Base-by-base conservation (phyloP, 2,888 invertebrate genomes). In the Troides helena region DNA sequence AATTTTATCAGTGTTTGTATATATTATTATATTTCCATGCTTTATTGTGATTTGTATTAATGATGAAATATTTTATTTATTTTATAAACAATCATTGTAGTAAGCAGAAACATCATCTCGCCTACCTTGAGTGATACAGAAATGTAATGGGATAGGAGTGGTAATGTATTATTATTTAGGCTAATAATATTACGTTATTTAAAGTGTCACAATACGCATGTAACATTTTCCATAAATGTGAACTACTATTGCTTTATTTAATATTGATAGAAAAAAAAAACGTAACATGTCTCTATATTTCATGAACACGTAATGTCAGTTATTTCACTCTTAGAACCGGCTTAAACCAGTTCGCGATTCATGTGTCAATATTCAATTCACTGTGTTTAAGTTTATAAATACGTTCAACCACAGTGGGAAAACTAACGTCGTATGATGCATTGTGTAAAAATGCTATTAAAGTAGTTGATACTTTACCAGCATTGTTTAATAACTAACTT, bases 381-480 rank as follows among this genome's bases (percentile, higher is more conserved):
- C 66, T 61, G 69, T 69, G 68, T 73, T 76, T 70, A 43, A 75
- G 74, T 84, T 83, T 86, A 84, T 86, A 86, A 86, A 86, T 82
- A 85, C 74, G 62, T 73, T 77, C 73, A 79, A 80, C 80, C 81
- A 81, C 81, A 76, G 77, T 71, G 81, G 78, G 81, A 80, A 76
- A 78, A 80, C 81, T 79, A 80, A 78, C 77, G 76, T 73, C 76
- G 77, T 80, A 70, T 73, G 71, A 79, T 77, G 74, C 75, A 79
- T 80, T 80, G 80, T 81, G 72, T 65, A 74, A 61, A 71, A 70
- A 69, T 67, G 68, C 58, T 57, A 67, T 64, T 53, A 75, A 67
- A 73, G 74, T 72, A 74, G 72, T 72, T 71, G 73, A 72, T 67
- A 73, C 68, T 71, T 71, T 65, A 69, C 61, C 30, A 58, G 56